phyloP scores from a whole-genome alignment of 2,888 invertebrate species.

The Molorchus minor region DNA sequence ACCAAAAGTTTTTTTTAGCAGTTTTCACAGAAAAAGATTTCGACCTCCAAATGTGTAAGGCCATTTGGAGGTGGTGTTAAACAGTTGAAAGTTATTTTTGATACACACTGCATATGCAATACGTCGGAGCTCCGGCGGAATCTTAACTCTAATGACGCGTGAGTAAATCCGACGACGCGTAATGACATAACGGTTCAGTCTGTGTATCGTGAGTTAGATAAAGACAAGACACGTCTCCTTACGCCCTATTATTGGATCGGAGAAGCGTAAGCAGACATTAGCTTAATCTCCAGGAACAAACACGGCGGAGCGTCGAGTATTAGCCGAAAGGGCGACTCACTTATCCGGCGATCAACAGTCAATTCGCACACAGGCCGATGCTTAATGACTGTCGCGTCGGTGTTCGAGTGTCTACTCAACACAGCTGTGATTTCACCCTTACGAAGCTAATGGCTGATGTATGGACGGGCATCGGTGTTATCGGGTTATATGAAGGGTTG shows the following conservation, averaged over 20 bases:
- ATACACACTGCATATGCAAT: background rate
- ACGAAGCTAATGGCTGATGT: too few species aligned
- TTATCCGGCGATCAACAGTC: constrained; percentile 1
- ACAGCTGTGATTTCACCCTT: background rate
- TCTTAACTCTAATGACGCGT: too few species aligned
- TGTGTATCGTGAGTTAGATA: background rate
- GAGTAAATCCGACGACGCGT: too few species aligned
- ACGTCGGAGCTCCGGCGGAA: too few species aligned
- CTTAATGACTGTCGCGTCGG: background rate
- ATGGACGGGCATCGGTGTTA: too few species aligned
- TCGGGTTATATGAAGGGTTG: too few species aligned
- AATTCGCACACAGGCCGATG: background rate
- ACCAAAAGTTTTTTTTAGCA: too few species aligned
- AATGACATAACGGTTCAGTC: too few species aligned
- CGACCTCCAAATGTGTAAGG: too few species aligned
- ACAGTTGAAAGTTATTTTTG: background rate
- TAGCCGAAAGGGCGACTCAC: background rate
- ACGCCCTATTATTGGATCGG: constrained; percentile 5
- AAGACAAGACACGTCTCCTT: background rate
- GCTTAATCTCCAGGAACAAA: constrained; percentile 9
- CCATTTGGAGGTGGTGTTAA: background rate
- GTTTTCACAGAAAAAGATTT: too few species aligned
- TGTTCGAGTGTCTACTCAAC: background rate
- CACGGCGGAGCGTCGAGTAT: constrained; percentile 1
- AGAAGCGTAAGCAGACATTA: constrained; percentile 6